Percentiles rank a stretch among this genome's conserved stretches.
phyloP scores from a whole-genome alignment of 2,113 vertebrate species.

The Gavialis gangeticus region DNA sequence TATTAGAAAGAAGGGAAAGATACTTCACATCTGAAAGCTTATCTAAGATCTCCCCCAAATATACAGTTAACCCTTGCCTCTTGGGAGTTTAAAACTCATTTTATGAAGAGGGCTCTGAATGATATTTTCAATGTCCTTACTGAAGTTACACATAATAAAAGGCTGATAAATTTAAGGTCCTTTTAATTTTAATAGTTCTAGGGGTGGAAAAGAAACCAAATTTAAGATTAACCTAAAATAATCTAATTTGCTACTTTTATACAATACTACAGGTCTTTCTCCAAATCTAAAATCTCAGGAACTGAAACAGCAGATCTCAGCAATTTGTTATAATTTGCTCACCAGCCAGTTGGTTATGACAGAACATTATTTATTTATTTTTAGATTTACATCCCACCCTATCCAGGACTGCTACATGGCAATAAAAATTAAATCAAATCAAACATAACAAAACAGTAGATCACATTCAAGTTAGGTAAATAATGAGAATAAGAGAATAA shows the following conservation, averaged over 20 bases:
- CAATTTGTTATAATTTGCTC: not conserved
- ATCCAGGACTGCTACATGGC: not conserved
- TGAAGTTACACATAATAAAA: not conserved
- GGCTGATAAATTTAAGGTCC: not conserved
- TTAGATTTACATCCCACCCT: too few relatives aligned
- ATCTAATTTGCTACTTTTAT: not conserved
- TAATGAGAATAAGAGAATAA: not conserved
- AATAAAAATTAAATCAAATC: not conserved
- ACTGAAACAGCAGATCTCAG: constrained; percentile 14
- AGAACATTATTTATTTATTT: too few relatives aligned
- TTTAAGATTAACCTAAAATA: constrained; percentile 45
- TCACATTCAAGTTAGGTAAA: not conserved
- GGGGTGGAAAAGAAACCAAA: not conserved
- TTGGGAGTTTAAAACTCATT: not conserved
- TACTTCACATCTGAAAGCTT: too few relatives aligned
- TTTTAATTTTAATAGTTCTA: constrained; percentile 44
- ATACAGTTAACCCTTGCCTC: not conserved
- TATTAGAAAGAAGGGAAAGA: not conserved
- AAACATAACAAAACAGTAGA: not conserved
- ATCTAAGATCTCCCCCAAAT: not conserved
- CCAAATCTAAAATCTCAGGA: constrained; percentile 22
- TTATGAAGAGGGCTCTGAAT: not conserved
- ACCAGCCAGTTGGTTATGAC: not conserved
- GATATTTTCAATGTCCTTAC: constrained; percentile 4
- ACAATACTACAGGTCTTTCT: not conserved